phyloP scores from a whole-genome alignment of 1,140 invertebrate genomes.

The Aphaenogaster floridana region DNA sequence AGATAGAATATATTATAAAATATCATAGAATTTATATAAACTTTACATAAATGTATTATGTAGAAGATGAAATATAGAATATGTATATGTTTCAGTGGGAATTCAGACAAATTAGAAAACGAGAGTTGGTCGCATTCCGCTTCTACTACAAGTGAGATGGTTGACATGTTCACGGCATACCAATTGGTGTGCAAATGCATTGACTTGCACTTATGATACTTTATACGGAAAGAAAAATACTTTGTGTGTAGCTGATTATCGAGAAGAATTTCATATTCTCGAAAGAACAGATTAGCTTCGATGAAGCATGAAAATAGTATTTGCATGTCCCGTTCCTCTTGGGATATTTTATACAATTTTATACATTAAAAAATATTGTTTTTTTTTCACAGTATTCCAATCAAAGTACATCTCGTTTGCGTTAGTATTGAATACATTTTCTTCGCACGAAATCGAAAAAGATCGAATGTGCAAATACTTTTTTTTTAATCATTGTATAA shows the following conservation, averaged over 20 bases:
- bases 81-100: not conserved
- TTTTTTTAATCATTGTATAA: not conserved
- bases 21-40: not conserved
- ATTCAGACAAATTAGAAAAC: not conserved
- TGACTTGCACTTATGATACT: not conserved
- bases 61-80: not conserved
- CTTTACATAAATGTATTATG: not conserved
- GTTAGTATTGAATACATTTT: not conserved
- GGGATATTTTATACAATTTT: not conserved
- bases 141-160: not conserved
- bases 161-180: not conserved
- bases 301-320: not conserved
- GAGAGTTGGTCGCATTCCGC: not conserved
- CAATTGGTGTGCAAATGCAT: not conserved
- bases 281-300: not conserved
- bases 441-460: not conserved
- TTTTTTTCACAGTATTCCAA: not conserved
- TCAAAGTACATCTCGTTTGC: not conserved
- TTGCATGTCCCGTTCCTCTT: not conserved
- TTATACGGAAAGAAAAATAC: not conserved
- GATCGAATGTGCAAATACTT: not conserved
- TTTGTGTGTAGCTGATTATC: not conserved
- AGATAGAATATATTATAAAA: not conserved
- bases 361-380: not conserved
- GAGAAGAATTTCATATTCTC: not conserved